Percentiles rank a stretch among this genome's conserved stretches.
Conservation (phyloP, 2,113 vertebrate species). For the Rhea pennata region DNA sequence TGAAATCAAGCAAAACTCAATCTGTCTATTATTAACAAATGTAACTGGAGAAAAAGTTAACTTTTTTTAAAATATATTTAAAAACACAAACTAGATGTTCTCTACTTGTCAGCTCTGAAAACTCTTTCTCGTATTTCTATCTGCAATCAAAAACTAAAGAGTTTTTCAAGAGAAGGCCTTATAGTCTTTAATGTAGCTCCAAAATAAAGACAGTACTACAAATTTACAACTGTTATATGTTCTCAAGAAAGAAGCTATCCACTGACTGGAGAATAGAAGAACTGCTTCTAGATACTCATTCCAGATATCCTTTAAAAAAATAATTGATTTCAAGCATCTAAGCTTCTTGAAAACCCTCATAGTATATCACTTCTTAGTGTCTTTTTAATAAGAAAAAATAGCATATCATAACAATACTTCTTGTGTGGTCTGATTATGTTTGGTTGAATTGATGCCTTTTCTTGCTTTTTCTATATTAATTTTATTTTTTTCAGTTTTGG, state of each 20-base stretch:
- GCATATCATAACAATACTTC: no score
- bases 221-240: background rate
- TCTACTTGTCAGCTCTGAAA: background rate
- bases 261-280: background rate
- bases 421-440: no score
- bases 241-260: background rate
- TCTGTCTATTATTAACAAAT: background rate
- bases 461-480: no score
- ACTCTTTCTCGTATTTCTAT: background rate
- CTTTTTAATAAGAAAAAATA: no score
- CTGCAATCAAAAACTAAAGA: background rate
- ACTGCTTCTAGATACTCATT: background rate
- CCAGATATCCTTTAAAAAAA: background rate
- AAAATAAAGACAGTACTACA: background rate
- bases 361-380: no score
- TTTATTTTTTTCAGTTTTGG: no score
- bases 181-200: background rate
- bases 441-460: no score
- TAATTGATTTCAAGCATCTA: no score
- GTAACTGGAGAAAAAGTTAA: background rate
- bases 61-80: background rate
- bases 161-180: background rate
- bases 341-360: no score
- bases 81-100: background rate
- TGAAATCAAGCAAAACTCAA: background rate